Evolutionary conservation across 2,797 vertebrate species (phyloP).

Genomic region (Poeciliopsis presidionis): DNA sequence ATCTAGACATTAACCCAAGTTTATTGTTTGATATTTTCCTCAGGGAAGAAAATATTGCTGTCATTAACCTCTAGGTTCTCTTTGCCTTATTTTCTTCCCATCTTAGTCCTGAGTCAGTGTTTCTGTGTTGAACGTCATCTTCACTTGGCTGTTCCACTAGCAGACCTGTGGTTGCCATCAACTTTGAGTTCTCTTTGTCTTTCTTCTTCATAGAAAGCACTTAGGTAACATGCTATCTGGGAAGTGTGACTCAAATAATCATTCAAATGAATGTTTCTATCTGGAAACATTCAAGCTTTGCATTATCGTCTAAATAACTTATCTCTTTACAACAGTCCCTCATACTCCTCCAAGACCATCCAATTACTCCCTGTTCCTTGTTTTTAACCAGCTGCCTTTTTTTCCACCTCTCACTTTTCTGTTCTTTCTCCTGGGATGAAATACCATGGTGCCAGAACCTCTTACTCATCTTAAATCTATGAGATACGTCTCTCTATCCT

Average conservation of each 20-base stretch:
- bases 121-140: background rate
- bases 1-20: too few relatives aligned
- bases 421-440: conserved; percentile 48
- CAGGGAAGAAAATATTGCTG: background rate
- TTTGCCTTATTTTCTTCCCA: background rate
- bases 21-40: background rate
- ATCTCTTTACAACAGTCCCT: conserved; percentile 53
- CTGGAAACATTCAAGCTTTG: conserved; percentile 39
- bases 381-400: conserved; percentile 54
- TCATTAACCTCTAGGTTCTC: background rate
- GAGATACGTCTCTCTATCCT: conserved; percentile 48
- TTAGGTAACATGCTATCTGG: conserved; percentile 26
- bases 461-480: conserved; percentile 31
- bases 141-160: background rate
- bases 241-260: conserved; percentile 33
- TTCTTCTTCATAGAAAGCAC: background rate
- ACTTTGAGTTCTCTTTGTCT: background rate
- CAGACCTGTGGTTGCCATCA: conserved; percentile 3
- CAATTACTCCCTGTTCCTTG: conserved; percentile 54
- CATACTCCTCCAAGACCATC: conserved; percentile 45
- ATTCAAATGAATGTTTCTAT: conserved; percentile 27
- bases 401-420: conserved; percentile 59
- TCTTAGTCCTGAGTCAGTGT: background rate
- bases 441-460: conserved; percentile 20
- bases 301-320: conserved; percentile 37